Percentiles rank a stretch among this genome's conserved stretches.
These are phyloP conservation scores for Orestias chungarensis DNA, from an alignment of 2,797 vertebrate genomes.

Conservation along the genomic window DNA sequence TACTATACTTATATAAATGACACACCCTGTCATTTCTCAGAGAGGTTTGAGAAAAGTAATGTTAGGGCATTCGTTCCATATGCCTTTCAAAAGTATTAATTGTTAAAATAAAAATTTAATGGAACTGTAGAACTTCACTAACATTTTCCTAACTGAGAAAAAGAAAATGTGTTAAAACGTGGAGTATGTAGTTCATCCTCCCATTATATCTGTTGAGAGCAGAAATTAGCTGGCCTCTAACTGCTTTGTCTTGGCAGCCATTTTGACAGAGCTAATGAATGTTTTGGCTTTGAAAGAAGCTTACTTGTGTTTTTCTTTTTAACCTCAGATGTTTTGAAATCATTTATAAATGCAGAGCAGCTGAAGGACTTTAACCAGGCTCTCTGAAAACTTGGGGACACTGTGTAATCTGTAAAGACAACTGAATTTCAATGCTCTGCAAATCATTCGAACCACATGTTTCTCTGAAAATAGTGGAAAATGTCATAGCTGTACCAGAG, in stretches of 20 bases:
- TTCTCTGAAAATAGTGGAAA: neutral
- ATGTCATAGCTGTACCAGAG: neutral
- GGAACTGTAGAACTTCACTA: neutral
- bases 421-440: neutral
- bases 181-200: conserved; percentile 45
- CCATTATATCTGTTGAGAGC: conserved; percentile 20
- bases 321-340: conserved; percentile 33
- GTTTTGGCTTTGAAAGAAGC: conserved; percentile 33
- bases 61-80: neutral
- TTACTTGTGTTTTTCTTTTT: conserved; percentile 39
- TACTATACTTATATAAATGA: neutral
- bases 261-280: conserved; percentile 47
- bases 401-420: conserved; percentile 2
- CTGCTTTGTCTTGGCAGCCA: conserved; percentile 49
- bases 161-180: conserved; percentile 27
- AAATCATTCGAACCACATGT: neutral
- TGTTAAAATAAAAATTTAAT: neutral
- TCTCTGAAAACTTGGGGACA: neutral
- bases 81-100: neutral
- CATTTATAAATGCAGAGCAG: conserved; percentile 18
- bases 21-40: neutral
- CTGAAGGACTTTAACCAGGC: conserved; percentile 13
- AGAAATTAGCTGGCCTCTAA: conserved; percentile 44
- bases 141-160: neutral
- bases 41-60: neutral